These are phyloP conservation scores for Corella eumyota DNA, from an alignment of 23 tunicate genomes.

Conservation along the genomic window DNA sequence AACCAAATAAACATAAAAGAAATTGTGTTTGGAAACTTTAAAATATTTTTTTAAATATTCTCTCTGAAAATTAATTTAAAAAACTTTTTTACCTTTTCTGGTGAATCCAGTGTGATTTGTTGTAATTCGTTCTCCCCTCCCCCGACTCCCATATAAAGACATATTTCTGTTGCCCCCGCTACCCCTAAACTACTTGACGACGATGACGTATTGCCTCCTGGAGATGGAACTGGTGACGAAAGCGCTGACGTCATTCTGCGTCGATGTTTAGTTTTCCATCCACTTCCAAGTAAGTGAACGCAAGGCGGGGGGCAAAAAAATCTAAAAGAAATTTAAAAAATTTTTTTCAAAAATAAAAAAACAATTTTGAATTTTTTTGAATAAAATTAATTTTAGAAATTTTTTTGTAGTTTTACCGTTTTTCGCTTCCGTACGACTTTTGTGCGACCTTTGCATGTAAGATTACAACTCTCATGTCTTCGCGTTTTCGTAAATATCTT, in stretches of 20 bases:
- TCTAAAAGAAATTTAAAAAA: slow-evolving; percentile 11
- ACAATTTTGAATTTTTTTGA: neutral
- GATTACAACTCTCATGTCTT: slow-evolving; percentile 64
- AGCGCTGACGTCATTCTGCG: slow-evolving; percentile 49
- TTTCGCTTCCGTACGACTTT: slow-evolving; percentile 85
- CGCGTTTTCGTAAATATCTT: slow-evolving; percentile 58
- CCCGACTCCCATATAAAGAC: slow-evolving; percentile 75
- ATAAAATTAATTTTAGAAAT: neutral
- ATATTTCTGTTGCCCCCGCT: slow-evolving; percentile 55
- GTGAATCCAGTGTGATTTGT: slow-evolving; percentile 54
- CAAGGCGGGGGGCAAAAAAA: slow-evolving; percentile 97
- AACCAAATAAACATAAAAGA: neutral
- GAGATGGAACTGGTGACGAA: slow-evolving; percentile 64
- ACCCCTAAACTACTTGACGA: slow-evolving; percentile 4
- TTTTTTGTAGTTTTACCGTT: slow-evolving; percentile 68
- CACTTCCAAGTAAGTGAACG: slow-evolving; percentile 59
- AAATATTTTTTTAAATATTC: neutral
- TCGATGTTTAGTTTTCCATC: slow-evolving; percentile 87
- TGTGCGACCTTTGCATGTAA: slow-evolving; percentile 89
- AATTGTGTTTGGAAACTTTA: neutral
- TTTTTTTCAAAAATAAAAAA: neutral
- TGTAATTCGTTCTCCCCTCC: slow-evolving; percentile 64
- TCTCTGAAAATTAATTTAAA: too few species aligned
- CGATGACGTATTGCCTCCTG: slow-evolving; percentile 15
- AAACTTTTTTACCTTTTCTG: slow-evolving; percentile 49